Evolutionary conservation across 2,888 invertebrate species (phyloP), one percentile per base, ranked within the genome.

Genomic region (Pheosia gnoma): DNA sequence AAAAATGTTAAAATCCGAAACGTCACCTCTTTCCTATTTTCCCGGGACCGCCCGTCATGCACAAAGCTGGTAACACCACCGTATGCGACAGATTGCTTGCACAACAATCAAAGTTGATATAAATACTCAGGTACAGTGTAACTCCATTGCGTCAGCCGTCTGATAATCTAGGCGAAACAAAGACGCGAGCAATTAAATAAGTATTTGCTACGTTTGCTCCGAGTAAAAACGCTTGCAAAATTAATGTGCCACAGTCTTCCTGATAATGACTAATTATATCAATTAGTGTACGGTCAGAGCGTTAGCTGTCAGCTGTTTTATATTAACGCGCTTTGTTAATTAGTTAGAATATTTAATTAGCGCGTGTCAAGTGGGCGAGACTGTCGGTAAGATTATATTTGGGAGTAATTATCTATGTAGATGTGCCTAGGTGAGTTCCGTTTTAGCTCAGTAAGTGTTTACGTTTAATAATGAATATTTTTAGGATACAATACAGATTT

Each of bases 251-350:
- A 80, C 83, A 80, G 80, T 84, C 91, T 92, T 93, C 91, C 91
- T 91, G 84, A 89, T 92, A 90, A 91, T 89, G 83, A 89, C 85
- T 89, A 87, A 91, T 92, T 91, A 91, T 87, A 84, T 84, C 88
- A 91, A 91, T 91, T 89, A 89, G 71, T 71, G 88, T 90, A 93
- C 85, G 82, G 89, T 86, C 84, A 80, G 87, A 82, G 76, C 72
- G 77, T 77, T 73, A 84, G 75, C 75, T 77, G 78, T 78, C 78
- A 81, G 71, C 70, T 74, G 79, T 79, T 80, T 77, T 74, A 81
- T 80, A 74, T 71, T 67, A 68, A 71, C 70, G 70, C 70, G 75
- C 72, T 77, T 77, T 79, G 80, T 80, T 77, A 80, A 79, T 84
- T 83, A 72, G 65, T 69, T 69, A 72, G 62, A 58, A 65, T 68